A percentile compares a stretch with the other conserved stretches of the same genome.
Conservation (phyloP, 2,113 vertebrate genomes). For the Cheirogaleus medius region DNA sequence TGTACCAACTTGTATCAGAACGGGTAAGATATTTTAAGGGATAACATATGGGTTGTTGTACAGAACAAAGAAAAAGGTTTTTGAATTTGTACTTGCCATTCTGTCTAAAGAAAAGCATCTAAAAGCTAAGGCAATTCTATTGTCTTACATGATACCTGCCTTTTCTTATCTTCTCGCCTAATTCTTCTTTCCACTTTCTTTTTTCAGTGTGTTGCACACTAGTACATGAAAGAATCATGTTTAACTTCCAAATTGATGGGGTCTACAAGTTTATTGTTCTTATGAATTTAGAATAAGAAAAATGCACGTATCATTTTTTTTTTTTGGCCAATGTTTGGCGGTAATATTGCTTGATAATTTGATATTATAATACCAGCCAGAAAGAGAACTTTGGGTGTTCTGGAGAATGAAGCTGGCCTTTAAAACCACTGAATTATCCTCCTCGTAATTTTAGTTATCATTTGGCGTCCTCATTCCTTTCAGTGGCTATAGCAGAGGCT, state of each 20-base stretch:
- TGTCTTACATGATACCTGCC: not conserved
- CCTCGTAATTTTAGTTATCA: not conserved
- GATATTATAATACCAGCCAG: not conserved
- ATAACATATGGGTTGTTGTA: not conserved
- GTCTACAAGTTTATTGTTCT: conserved; percentile 21
- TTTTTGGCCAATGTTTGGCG: not conserved
- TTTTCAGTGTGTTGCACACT: not conserved
- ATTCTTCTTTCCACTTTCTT: not conserved
- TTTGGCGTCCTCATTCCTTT: not conserved
- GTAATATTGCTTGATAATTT: not conserved
- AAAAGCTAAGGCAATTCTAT: not conserved
- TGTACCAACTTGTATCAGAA: conserved; percentile 71
- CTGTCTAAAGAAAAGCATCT: not conserved
- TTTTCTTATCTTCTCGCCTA: not conserved
- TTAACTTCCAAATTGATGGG: not conserved
- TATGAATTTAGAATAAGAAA: not conserved
- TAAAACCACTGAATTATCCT: not conserved
- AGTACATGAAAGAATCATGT: not conserved
- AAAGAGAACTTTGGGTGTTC: not conserved
- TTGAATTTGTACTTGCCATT: not conserved
- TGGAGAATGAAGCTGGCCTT: not conserved
- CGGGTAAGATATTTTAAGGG: conserved; percentile 53
- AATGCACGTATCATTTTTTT: not conserved
- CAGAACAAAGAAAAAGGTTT: not conserved
- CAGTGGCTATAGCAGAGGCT: not conserved